These are phyloP conservation scores for Ethmia dodecea DNA, from an alignment of 2,888 invertebrate genomes.

Conservation along the genomic window DNA sequence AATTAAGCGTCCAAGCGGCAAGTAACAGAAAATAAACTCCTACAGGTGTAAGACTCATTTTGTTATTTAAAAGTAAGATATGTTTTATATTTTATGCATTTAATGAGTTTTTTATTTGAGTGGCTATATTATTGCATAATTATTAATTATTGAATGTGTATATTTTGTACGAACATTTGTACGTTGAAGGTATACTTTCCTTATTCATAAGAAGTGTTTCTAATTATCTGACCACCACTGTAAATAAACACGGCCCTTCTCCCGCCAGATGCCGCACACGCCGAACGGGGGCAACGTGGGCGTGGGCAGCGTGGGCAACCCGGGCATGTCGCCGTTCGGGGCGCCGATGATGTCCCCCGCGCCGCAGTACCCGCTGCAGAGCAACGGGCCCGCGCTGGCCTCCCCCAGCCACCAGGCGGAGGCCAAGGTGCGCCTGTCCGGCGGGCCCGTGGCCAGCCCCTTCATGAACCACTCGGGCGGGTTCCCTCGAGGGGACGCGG, in stretches of 20 bases:
- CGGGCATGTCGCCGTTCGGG: conserved; percentile 86
- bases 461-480: conserved; percentile 62
- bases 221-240: too few species aligned
- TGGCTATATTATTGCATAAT: too few species aligned
- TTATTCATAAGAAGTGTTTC: too few species aligned
- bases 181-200: too few species aligned
- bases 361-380: conserved; percentile 74
- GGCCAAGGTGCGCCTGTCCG: conserved; percentile 76
- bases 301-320: conserved; percentile 70
- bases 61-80: too few species aligned
- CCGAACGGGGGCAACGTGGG: conserved; percentile 77
- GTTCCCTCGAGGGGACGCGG: conserved; percentile 30
- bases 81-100: too few species aligned
- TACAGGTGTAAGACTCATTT: too few species aligned
- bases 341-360: conserved; percentile 80
- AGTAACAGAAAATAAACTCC: too few species aligned
- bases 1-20: too few species aligned
- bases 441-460: conserved; percentile 72
- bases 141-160: too few species aligned
- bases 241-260: background rate
- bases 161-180: too few species aligned
- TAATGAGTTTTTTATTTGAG: too few species aligned
- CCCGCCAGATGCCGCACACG: conserved; percentile 58
- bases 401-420: conserved; percentile 75
- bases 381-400: conserved; percentile 78